These are phyloP conservation scores for Troilus luridus DNA, from an alignment of 2,888 invertebrate genomes.

Conservation along the genomic window DNA sequence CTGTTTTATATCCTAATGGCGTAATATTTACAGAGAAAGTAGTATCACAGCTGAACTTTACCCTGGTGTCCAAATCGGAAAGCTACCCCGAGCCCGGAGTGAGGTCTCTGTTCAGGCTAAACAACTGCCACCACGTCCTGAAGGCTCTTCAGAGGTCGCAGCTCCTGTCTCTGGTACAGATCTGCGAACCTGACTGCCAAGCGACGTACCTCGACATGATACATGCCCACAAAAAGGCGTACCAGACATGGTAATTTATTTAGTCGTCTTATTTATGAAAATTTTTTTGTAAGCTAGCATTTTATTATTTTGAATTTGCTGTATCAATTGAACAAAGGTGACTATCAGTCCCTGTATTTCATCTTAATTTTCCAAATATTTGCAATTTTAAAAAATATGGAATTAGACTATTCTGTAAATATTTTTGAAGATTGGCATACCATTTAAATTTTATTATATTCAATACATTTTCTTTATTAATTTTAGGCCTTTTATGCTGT, in stretches of 20 bases:
- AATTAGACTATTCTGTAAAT: too few species aligned
- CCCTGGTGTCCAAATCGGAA: slow-evolving; percentile 91
- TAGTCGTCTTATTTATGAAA: not conserved
- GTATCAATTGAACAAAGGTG: too few species aligned
- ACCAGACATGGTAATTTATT: slow-evolving; percentile 69
- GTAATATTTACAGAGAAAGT: slow-evolving; percentile 80
- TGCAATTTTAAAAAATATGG: too few species aligned
- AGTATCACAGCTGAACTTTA: slow-evolving; percentile 89
- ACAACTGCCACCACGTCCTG: slow-evolving; percentile 95
- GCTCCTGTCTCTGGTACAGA: slow-evolving; percentile 83
- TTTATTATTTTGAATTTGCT: not conserved
- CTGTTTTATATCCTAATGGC: slow-evolving; percentile 55
- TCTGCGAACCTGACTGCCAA: slow-evolving; percentile 89
- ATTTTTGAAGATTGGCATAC: too few species aligned
- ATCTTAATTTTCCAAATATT: too few species aligned
- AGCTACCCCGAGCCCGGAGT: slow-evolving; percentile 89
- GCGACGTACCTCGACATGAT: slow-evolving; percentile 89
- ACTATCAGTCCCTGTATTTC: too few species aligned
- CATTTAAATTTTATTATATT: too few species aligned
- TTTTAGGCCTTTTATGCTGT: too few species aligned
- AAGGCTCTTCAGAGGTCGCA: slow-evolving; percentile 90
- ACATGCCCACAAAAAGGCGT: slow-evolving; percentile 83
- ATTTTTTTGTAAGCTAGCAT: not conserved
- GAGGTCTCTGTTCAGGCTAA: slow-evolving; percentile 90
- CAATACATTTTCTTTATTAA: too few species aligned